Evolutionary conservation across 2,797 vertebrate species (phyloP).

Genomic region (Trachurus trachurus): DNA sequence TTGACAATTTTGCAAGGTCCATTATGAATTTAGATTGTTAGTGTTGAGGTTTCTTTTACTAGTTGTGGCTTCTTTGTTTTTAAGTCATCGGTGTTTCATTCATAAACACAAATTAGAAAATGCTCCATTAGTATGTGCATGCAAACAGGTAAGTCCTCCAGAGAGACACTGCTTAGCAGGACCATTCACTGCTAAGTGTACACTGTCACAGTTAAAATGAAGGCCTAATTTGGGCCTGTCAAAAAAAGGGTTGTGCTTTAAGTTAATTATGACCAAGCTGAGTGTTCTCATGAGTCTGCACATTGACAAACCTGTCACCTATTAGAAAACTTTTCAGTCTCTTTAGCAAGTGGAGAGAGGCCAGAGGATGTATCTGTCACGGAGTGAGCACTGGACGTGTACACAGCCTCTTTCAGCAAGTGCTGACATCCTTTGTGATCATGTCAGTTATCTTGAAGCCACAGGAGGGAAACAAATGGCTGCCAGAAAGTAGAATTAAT

Average conservation of each 20-base stretch:
- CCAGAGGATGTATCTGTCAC: not conserved
- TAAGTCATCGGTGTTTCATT: not conserved
- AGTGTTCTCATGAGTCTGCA: not conserved
- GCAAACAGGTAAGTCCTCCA: not conserved
- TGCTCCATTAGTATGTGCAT: not conserved
- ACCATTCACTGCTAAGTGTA: not conserved
- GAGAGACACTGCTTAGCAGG: not conserved
- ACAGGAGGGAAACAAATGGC: not conserved
- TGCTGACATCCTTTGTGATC: slow-evolving; percentile 8
- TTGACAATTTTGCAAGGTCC: too few relatives aligned
- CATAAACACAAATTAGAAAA: not conserved
- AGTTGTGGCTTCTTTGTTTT: not conserved
- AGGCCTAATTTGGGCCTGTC: not conserved
- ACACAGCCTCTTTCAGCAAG: not conserved
- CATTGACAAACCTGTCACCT: not conserved
- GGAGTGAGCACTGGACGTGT: not conserved
- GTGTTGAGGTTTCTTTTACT: not conserved
- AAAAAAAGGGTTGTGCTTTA: not conserved
- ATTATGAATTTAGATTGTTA: not conserved
- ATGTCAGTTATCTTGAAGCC: not conserved
- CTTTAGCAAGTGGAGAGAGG: not conserved
- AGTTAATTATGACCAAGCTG: not conserved
- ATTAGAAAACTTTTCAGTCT: slow-evolving; percentile 4
- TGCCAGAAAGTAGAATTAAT: not conserved
- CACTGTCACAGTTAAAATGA: not conserved